Conservation (phyloP, 2,113 vertebrate genomes). For the Verasper variegatus region DNA sequence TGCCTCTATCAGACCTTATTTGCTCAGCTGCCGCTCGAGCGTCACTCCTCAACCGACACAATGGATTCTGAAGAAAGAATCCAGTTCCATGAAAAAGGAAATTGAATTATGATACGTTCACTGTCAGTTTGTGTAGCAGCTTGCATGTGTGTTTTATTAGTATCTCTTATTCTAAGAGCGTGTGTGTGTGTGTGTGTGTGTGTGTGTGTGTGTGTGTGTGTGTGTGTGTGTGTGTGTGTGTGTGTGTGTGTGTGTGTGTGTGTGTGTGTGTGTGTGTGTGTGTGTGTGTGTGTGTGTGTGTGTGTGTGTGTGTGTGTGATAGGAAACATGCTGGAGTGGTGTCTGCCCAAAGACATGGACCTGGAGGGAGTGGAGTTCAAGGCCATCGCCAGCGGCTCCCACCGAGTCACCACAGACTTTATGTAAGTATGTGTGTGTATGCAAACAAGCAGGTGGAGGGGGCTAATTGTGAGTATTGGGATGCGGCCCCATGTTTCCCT, state of each 20-base stretch:
- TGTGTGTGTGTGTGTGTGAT: conserved; percentile 35
- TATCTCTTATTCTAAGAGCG: conserved; percentile 4
- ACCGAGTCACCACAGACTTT: conserved; percentile 94
- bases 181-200: conserved; percentile 27
- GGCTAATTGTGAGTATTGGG: conserved; percentile 19
- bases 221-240: conserved; percentile 41
- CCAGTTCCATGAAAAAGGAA: not conserved
- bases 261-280: conserved; percentile 26
- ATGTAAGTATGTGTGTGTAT: conserved; percentile 86
- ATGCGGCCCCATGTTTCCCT: conserved; percentile 37
- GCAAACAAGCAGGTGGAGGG: not conserved
- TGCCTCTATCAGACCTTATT: conserved; percentile 38
- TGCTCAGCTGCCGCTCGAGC: conserved; percentile 57
- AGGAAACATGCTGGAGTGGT: conserved; percentile 98
- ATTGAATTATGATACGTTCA: not conserved
- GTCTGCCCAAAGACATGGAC: conserved; percentile 93
- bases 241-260: conserved; percentile 33
- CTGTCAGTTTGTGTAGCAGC: not conserved
- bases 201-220: conserved; percentile 35
- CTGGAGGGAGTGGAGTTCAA: conserved; percentile 96
- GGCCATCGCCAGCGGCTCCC: conserved; percentile 95
- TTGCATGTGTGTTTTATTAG: not conserved
- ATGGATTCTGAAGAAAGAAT: conserved; percentile 42
- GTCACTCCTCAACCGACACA: conserved; percentile 9
- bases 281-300: conserved; percentile 43